phyloP scores from a whole-genome alignment of 2,797 vertebrate species.

The Agapornis canus region DNA sequence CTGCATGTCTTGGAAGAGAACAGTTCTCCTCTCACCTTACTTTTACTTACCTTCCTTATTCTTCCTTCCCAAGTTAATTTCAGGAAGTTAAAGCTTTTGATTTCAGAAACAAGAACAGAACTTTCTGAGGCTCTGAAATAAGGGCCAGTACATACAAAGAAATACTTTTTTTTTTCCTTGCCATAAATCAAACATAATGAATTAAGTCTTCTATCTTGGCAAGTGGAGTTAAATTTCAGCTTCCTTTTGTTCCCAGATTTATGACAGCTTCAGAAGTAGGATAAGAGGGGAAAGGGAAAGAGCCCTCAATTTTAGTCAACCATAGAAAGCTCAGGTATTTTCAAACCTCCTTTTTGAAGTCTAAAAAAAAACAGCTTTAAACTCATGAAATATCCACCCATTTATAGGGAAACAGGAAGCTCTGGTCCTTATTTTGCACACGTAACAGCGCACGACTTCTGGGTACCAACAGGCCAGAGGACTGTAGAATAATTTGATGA shows the following conservation, averaged over 20 bases:
- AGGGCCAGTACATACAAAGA: background rate
- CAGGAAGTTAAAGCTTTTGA: background rate
- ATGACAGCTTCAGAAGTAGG: background rate
- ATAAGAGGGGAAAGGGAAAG: background rate
- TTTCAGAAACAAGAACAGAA: background rate
- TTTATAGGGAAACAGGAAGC: background rate
- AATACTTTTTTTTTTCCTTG: background rate
- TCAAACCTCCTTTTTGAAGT: constrained; percentile 1
- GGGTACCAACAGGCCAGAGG: background rate
- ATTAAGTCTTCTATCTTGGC: background rate
- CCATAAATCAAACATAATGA: background rate
- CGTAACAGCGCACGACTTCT: background rate
- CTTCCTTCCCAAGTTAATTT: background rate
- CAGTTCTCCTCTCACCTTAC: background rate
- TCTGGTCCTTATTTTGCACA: constrained; percentile 3
- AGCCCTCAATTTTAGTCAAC: background rate
- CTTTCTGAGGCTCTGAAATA: background rate
- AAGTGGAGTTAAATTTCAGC: background rate
- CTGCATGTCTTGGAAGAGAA: background rate
- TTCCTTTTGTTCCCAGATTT: constrained; percentile 19
- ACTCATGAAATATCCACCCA: background rate
- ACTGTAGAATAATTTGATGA: background rate
- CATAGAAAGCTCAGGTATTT: background rate
- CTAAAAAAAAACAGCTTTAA: background rate
- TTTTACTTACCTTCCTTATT: background rate